These are phyloP conservation scores for Cygnus atratus DNA, from an alignment of 2,113 vertebrate species.

Conservation along the genomic window DNA sequence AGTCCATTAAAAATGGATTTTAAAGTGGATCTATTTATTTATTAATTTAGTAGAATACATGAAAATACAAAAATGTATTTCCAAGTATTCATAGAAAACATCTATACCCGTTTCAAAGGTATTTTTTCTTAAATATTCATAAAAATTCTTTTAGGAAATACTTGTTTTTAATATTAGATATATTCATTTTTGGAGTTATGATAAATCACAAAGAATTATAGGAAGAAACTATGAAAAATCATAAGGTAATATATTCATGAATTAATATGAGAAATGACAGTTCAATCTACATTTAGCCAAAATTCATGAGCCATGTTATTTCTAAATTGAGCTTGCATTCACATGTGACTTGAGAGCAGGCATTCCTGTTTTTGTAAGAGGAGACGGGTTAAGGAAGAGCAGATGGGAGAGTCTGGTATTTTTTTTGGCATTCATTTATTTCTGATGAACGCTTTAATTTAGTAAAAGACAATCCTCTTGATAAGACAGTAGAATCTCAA, in stretches of 20 bases:
- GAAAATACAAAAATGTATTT: not conserved
- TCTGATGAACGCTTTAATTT: not conserved
- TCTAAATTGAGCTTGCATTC: not conserved
- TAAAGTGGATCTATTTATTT: not conserved
- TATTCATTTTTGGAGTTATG: not conserved
- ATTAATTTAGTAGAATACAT: not conserved
- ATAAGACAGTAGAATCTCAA: not conserved
- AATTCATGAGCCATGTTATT: not conserved
- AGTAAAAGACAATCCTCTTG: not conserved
- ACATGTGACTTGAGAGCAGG: not conserved
- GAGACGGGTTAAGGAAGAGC: not conserved
- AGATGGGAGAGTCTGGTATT: not conserved
- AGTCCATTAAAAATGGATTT: not conserved
- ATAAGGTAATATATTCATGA: not conserved
- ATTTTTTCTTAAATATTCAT: not conserved
- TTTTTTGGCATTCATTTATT: not conserved
- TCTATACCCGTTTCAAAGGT: not conserved
- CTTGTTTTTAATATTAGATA: not conserved
- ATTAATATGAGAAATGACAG: not conserved
- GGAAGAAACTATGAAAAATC: not conserved
- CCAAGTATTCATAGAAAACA: not conserved
- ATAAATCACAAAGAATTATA: not conserved
- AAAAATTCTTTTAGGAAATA: not conserved
- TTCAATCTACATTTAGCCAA: not conserved
- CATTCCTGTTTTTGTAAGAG: not conserved